Percentiles rank a stretch among this genome's conserved stretches.
Conservation (phyloP, 2,888 invertebrate genomes). For the Apocheima hispidaria region DNA sequence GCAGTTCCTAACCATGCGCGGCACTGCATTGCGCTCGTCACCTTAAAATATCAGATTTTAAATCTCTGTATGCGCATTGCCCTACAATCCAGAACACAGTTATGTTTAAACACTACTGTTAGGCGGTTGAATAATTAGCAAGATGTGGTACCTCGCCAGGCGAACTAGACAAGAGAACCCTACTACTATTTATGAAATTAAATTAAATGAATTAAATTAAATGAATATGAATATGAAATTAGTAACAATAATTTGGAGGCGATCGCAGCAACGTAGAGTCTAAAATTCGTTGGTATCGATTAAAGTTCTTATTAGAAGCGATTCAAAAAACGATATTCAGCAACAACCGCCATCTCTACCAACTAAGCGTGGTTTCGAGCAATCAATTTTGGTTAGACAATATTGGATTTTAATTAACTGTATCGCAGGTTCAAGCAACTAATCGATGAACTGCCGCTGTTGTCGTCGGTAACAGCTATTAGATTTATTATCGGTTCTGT, state of each 20-base stretch:
- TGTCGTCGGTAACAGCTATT: conserved; percentile 63
- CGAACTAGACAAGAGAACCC: no score
- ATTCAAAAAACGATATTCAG: not conserved
- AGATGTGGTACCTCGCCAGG: no score
- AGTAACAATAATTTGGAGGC: not conserved
- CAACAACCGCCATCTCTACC: conserved; percentile 12
- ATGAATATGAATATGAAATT: no score
- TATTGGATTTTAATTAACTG: conserved; percentile 86
- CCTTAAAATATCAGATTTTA: no score
- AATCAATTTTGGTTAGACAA: conserved; percentile 85
- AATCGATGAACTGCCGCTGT: conserved; percentile 65
- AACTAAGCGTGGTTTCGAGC: conserved; percentile 61
- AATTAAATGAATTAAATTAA: no score
- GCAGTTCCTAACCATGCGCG: no score
- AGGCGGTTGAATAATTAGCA: no score
- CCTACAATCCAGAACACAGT: no score
- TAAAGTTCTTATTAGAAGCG: not conserved
- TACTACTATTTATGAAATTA: not conserved
- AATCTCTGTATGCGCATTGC: no score
- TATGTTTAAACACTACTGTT: no score
- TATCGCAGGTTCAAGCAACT: conserved; percentile 67
- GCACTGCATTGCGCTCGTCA: no score
- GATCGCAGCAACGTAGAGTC: not conserved
- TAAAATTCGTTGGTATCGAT: not conserved
- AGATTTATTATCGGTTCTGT: conserved; percentile 54